phyloP scores from a whole-genome alignment of 2,888 invertebrate species.

The Candidula unifasciata region DNA sequence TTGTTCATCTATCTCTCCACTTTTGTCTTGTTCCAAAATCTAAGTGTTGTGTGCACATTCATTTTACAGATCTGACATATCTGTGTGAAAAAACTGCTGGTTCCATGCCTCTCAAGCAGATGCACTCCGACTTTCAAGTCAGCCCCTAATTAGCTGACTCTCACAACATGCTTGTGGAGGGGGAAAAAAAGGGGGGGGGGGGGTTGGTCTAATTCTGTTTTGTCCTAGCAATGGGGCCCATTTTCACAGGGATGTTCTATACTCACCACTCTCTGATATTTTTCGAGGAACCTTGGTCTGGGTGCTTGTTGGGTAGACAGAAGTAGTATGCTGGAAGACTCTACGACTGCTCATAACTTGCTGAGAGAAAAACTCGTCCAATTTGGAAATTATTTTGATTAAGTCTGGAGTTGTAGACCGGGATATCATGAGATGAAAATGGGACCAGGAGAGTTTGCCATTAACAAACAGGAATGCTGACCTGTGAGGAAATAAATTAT shows the following conservation, averaged over 20 bases:
- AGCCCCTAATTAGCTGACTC: too few relatives aligned
- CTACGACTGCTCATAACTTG: slow-evolving; percentile 97
- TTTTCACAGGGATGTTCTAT: neutral
- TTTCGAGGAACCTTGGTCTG: slow-evolving; percentile 39
- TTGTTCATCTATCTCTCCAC: too few relatives aligned
- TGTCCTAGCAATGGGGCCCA: too few relatives aligned
- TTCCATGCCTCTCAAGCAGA: too few relatives aligned
- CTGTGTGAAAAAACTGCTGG: too few relatives aligned
- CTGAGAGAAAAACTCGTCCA: slow-evolving; percentile 98
- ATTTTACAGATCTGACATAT: too few relatives aligned
- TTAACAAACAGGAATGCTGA: slow-evolving; percentile 94
- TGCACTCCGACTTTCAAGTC: too few relatives aligned
- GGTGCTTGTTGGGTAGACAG: slow-evolving; percentile 10
- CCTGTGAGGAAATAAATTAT: slow-evolving; percentile 72
- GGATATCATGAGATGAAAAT: slow-evolving; percentile 96
- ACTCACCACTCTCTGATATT: slow-evolving; percentile 51
- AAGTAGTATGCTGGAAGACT: slow-evolving; percentile 82
- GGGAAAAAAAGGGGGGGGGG: too few relatives aligned
- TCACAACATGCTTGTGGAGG: too few relatives aligned
- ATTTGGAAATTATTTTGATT: slow-evolving; percentile 95
- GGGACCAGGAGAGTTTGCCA: slow-evolving; percentile 94
- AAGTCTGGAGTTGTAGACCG: slow-evolving; percentile 97
- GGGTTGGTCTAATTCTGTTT: too few relatives aligned
- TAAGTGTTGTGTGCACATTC: too few relatives aligned
- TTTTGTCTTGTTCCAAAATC: too few relatives aligned